Evolutionary conservation across 2,888 invertebrate species (phyloP), one percentile per base, ranked within the genome.

Genomic region (Protonemura montana): DNA sequence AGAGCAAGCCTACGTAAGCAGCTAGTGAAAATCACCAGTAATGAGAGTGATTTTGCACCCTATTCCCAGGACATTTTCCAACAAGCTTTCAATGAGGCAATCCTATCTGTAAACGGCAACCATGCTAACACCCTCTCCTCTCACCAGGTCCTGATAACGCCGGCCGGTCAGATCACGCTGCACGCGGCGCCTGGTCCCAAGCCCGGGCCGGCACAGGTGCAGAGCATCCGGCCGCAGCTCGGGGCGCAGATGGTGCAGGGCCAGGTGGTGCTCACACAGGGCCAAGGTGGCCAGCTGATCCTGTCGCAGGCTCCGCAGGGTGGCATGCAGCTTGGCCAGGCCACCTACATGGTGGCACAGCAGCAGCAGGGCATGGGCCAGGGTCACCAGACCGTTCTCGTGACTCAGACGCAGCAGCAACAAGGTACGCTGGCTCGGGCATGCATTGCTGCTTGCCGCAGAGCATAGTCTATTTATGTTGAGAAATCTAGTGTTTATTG

Each of bases 351-450:
- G 76, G 93, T 95, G 16, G 94, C 95, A 0, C 95, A 95, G 89
- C 94, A 94, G 10, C 94, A 93, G 87, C 93, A 93, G 0, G 93
- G 93, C 0, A 90, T 94, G 41, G 93, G 93, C 0, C 89, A 89
- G 87, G 94, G 94, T 0, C 94, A 94, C 89, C 94, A 94, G 88
- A 95, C 95, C 0, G 93, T 95, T 0, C 90, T 95, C 0, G 93
- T 95, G 0, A 94, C 95, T 0, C 95, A 95, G 89, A 93, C 95
- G 0, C 92, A 94, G 0, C 95, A 95, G 89, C 95, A 95, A 87
- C 93, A 93, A 88, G 94, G 59, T 59, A 59, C n/a, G n/a, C n/a
- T n/a, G n/a, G n/a, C n/a, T n/a, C n/a, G n/a, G n/a, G n/a, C n/a
- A n/a, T n/a, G n/a, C n/a, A n/a, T n/a, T n/a, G n/a, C n/a, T n/a